These are phyloP conservation scores for Phocoena sinus DNA, from an alignment of 2,113 vertebrate genomes.

Conservation along the genomic window DNA sequence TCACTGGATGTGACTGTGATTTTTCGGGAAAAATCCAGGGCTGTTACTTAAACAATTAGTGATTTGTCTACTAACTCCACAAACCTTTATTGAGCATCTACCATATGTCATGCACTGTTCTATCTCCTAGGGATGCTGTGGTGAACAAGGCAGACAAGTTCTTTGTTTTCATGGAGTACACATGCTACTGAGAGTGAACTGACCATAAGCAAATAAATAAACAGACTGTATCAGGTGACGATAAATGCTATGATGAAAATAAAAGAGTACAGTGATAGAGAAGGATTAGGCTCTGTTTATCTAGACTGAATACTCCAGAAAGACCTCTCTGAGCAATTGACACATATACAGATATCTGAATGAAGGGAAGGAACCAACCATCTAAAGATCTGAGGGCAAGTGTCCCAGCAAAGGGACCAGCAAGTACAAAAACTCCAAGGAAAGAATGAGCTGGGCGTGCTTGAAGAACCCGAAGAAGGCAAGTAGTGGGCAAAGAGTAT, in stretches of 20 bases:
- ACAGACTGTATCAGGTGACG: not conserved
- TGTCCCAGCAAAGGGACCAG: not conserved
- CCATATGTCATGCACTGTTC: not conserved
- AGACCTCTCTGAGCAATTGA: not conserved
- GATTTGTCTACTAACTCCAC: not conserved
- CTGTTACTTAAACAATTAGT: not conserved
- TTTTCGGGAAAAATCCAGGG: not conserved
- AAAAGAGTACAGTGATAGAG: not conserved
- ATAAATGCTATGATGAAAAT: not conserved
- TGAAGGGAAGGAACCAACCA: not conserved
- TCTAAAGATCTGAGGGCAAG: not conserved
- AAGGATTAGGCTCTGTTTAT: not conserved
- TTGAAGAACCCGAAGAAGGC: not conserved
- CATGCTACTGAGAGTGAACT: not conserved
- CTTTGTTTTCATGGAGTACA: not conserved
- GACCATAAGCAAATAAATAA: not conserved
- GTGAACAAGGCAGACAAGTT: not conserved
- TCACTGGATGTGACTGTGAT: not conserved
- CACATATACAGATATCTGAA: not conserved
- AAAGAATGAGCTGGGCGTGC: not conserved
- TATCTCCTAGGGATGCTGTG: not conserved
- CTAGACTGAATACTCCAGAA: not conserved
- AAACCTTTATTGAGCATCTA: not conserved
- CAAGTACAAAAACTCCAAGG: not conserved
- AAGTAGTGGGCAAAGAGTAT: not conserved